Conservation (phyloP, 2,888 invertebrate genomes). For the Mallateleia sp. region DNA sequence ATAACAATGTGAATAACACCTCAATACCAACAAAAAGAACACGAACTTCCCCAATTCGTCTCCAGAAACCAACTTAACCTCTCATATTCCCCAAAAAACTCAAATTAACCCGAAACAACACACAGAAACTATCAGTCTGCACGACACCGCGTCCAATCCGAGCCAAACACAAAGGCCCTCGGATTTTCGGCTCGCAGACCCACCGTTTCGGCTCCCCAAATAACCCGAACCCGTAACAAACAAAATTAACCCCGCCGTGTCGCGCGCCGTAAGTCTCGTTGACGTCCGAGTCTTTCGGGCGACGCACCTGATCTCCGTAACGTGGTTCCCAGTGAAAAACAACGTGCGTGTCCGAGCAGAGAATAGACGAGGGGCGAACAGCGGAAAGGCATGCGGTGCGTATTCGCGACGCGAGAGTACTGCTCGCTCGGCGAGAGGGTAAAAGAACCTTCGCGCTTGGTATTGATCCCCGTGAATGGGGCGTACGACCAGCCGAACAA, state of each 20-base stretch:
- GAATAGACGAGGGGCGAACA: conserved; percentile 31
- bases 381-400: conserved; percentile 83
- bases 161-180: too few species aligned
- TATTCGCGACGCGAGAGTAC: conserved; percentile 87
- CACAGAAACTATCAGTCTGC: too few species aligned
- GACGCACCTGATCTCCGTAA: conserved; percentile 49
- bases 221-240: too few species aligned
- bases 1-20: too few species aligned
- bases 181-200: too few species aligned
- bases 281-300: neutral
- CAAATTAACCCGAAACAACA: too few species aligned
- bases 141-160: too few species aligned
- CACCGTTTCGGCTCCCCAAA: too few species aligned
- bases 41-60: too few species aligned
- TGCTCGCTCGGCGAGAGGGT: conserved; percentile 81
- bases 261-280: neutral
- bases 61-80: too few species aligned
- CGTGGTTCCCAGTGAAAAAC: conserved; percentile 45
- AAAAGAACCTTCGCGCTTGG: conserved; percentile 83
- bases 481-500: conserved; percentile 71
- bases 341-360: conserved; percentile 51
- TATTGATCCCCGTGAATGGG: conserved; percentile 85
- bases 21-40: too few species aligned
- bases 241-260: neutral
- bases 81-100: too few species aligned